phyloP scores from a whole-genome alignment of 2,113 vertebrate genomes.

The Hydrolagus affinis region DNA sequence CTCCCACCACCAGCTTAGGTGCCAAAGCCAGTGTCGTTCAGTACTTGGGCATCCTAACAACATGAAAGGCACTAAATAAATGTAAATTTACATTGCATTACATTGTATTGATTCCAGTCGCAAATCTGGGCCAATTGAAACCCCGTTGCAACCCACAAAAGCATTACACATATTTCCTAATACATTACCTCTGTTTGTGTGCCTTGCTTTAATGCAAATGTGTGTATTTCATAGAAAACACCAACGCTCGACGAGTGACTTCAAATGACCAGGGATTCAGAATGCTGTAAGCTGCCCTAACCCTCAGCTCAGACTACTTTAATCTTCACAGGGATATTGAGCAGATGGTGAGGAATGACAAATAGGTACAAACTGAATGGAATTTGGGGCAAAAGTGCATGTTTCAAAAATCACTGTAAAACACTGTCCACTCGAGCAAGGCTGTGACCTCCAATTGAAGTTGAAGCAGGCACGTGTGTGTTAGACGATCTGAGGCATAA shows the following conservation, averaged over 20 bases:
- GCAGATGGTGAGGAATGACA: conserved; percentile 71
- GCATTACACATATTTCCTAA: no score
- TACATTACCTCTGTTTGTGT: no score
- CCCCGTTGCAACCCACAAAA: no score
- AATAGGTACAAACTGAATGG: not conserved
- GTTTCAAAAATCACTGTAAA: not conserved
- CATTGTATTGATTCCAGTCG: no score
- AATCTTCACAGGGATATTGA: conserved; percentile 64
- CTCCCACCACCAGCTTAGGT: no score
- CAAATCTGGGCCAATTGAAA: no score
- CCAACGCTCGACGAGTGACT: not conserved
- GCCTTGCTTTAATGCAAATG: not conserved
- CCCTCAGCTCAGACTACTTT: conserved; percentile 55
- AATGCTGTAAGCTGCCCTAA: conserved; percentile 55
- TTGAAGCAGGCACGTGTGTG: no score
- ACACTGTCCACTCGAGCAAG: not conserved
- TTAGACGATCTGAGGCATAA: not conserved
- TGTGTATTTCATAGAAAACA: not conserved
- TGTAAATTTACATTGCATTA: no score
- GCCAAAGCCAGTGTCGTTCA: no score
- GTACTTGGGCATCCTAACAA: no score
- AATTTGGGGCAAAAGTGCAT: not conserved
- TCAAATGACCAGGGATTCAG: not conserved
- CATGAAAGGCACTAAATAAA: no score
- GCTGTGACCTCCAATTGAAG: not conserved